These are phyloP conservation scores for Periphyllus acericola DNA, from an alignment of 2,888 invertebrate species.

Conservation along the genomic window DNA sequence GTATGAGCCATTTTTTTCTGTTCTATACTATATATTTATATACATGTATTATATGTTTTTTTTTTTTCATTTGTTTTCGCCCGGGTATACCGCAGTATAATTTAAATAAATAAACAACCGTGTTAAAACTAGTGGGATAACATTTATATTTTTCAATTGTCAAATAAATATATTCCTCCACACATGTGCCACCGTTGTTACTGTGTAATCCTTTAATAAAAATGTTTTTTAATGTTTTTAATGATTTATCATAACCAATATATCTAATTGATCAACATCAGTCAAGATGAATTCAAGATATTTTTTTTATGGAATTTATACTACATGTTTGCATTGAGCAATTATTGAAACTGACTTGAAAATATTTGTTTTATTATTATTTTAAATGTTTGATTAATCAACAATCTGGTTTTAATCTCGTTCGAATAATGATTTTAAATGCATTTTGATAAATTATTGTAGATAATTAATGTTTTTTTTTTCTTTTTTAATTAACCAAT, in stretches of 20 bases:
- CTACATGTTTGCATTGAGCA: not conserved
- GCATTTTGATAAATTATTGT: not conserved
- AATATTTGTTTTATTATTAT: not conserved
- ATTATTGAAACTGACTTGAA: not conserved
- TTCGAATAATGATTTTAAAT: not conserved
- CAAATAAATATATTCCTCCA: not conserved
- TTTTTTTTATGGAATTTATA: no score
- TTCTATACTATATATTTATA: not conserved
- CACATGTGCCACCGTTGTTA: not conserved
- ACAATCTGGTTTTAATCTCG: not conserved
- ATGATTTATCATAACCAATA: not conserved
- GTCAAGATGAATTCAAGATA: not conserved
- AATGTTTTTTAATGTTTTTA: not conserved
- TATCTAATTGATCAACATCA: not conserved
- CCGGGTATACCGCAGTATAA: not conserved
- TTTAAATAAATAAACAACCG: slow-evolving; percentile 26
- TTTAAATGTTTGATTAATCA: not conserved
- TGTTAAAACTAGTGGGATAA: not conserved
- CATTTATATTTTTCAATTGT: slow-evolving; percentile 9
- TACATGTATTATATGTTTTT: not conserved
- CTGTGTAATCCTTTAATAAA: not conserved
- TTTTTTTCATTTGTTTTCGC: not conserved
- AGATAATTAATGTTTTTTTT: not conserved
- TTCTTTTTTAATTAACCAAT: no score
- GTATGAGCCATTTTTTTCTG: not conserved